Conservation (phyloP, 2,888 invertebrate species). For the Calephelis perditalis region DNA sequence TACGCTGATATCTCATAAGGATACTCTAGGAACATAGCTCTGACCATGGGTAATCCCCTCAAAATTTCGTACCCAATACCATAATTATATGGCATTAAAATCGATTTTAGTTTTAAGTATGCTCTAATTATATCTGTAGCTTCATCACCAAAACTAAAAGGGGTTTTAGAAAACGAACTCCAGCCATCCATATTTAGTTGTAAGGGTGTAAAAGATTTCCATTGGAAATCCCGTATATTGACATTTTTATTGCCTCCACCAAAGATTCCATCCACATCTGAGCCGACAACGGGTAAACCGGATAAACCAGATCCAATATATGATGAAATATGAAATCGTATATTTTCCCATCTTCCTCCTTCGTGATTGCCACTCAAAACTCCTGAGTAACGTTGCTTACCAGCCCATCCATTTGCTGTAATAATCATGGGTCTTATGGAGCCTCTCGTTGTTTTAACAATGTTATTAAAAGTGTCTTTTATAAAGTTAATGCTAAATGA, state of each 20-base stretch:
- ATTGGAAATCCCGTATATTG: conserved; percentile 64
- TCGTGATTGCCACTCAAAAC: conserved; percentile 70
- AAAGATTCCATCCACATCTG: conserved; percentile 70
- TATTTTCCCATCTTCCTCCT: conserved; percentile 70
- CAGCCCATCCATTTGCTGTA: conserved; percentile 71
- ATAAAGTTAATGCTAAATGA: conserved; percentile 62
- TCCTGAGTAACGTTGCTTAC: conserved; percentile 60
- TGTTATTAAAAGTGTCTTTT: conserved; percentile 53
- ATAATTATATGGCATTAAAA: conserved; percentile 65
- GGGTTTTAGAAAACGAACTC: conserved; percentile 57
- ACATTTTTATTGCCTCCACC: conserved; percentile 50
- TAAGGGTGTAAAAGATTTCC: conserved; percentile 67
- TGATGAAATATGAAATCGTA: conserved; percentile 67
- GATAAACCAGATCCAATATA: conserved; percentile 64
- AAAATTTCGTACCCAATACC: conserved; percentile 53
- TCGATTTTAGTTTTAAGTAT: conserved; percentile 64
- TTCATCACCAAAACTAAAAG: conserved; percentile 56
- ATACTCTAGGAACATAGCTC: conserved; percentile 67
- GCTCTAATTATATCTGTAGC: conserved; percentile 56
- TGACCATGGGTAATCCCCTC: conserved; percentile 57
- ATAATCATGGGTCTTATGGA: conserved; percentile 53
- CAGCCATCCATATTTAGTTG: conserved; percentile 72
- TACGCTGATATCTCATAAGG: conserved; percentile 47
- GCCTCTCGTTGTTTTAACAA: conserved; percentile 40
- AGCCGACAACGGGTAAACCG: conserved; percentile 59